Conservation (phyloP, 2,113 vertebrate species). For the Phrynosoma blainvillii region DNA sequence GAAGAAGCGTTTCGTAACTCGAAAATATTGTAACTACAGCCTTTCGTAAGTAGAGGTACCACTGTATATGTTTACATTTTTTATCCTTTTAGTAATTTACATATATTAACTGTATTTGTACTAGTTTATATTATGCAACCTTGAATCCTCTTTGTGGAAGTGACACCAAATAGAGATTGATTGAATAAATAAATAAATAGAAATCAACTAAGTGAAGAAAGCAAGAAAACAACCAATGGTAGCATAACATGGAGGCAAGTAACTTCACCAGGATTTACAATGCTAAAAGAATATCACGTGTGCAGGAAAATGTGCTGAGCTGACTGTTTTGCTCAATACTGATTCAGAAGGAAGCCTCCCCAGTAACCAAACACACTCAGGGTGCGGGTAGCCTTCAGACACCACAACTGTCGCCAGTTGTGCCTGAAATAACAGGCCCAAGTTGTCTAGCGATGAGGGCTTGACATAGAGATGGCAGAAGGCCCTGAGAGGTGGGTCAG, state of each 20-base stretch:
- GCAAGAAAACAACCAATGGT: neutral
- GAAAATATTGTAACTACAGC: too few species aligned
- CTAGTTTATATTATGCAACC: too few species aligned
- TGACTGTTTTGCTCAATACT: neutral
- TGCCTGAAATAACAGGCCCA: constrained; percentile 45
- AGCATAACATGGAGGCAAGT: neutral
- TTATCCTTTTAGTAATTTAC: too few species aligned
- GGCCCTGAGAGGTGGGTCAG: neutral
- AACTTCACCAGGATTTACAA: neutral
- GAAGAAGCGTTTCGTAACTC: too few species aligned
- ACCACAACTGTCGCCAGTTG: rapidly evolving
- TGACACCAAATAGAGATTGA: too few species aligned
- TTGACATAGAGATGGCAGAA: neutral
- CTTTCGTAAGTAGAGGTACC: too few species aligned
- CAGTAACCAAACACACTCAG: neutral
- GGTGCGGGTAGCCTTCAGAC: neutral
- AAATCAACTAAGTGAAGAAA: neutral
- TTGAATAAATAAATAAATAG: too few species aligned
- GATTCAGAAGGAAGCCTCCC: neutral
- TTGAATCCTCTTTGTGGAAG: too few species aligned
- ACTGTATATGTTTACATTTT: too few species aligned
- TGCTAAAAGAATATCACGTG: neutral
- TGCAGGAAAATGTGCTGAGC: neutral
- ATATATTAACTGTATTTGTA: too few species aligned
- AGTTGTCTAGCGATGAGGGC: constrained; percentile 1